Conservation (phyloP, 2,888 invertebrate genomes). For the Tenodera sinensis region DNA sequence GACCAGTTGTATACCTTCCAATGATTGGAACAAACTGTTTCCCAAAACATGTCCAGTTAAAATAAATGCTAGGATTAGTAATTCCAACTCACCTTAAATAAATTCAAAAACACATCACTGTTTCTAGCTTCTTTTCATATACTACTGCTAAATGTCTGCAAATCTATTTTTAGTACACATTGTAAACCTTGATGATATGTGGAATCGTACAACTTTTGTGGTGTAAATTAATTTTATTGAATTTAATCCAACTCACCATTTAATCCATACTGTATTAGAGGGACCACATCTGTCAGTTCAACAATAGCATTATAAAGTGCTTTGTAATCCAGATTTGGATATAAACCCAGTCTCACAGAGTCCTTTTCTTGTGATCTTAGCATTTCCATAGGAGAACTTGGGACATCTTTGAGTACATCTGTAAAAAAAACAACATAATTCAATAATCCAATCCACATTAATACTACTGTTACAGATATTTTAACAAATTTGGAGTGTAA, state of each 20-base stretch:
- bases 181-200: background rate
- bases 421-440: conserved; percentile 30
- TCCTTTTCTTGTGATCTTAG: conserved; percentile 85
- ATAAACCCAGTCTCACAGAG: conserved; percentile 79
- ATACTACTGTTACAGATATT: background rate
- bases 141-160: no score
- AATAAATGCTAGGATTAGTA: no score
- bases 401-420: conserved; percentile 97
- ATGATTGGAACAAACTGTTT: no score
- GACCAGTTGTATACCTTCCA: no score
- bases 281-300: conserved; percentile 89
- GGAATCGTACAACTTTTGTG: background rate
- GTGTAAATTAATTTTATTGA: background rate
- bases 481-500: background rate
- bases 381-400: conserved; percentile 87
- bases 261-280: conserved; percentile 83
- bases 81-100: no score
- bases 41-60: no score
- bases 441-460: no score
- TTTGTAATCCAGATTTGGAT: conserved; percentile 95
- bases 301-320: conserved; percentile 89
- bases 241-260: conserved; percentile 58
- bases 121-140: no score
- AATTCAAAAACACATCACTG: no score
- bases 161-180: no score